A percentile compares a stretch with the other conserved stretches of the same genome.
Conservation (phyloP, 2,113 vertebrate genomes). For the Toxostoma redivivum region DNA sequence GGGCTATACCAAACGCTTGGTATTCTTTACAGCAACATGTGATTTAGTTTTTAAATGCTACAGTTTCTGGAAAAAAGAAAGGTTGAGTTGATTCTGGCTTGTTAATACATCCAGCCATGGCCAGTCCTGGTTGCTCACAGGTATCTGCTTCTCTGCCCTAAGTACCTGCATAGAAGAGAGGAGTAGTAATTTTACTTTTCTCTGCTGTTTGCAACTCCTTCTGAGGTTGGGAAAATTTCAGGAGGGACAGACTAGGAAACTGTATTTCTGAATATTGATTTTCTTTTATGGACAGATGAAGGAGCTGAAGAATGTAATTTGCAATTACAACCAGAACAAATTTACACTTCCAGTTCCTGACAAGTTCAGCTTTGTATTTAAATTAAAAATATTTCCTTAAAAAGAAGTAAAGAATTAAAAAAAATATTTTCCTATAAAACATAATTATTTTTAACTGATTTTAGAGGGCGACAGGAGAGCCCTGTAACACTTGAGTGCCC, state of each 20-base stretch:
- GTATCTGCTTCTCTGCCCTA: background rate
- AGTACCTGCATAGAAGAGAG: background rate
- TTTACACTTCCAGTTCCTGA: background rate
- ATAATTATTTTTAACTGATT: background rate
- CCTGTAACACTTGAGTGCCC: background rate
- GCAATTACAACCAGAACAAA: background rate
- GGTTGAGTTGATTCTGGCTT: background rate
- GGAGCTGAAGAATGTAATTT: background rate
- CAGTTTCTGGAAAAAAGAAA: background rate
- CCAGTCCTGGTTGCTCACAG: background rate
- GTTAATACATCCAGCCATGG: background rate
- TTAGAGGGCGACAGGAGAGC: background rate
- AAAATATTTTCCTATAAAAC: rapidly evolving
- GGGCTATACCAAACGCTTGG: background rate
- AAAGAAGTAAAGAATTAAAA: background rate
- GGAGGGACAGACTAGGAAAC: background rate
- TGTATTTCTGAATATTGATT: background rate
- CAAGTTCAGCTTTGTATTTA: background rate
- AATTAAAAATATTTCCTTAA: background rate
- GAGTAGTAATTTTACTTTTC: background rate
- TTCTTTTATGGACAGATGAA: background rate
- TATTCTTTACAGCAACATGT: background rate
- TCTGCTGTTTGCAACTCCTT: background rate
- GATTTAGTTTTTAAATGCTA: background rate
- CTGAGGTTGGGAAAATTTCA: background rate